phyloP scores from a whole-genome alignment of 2,888 invertebrate genomes.

The Drosophila niveifrons region DNA sequence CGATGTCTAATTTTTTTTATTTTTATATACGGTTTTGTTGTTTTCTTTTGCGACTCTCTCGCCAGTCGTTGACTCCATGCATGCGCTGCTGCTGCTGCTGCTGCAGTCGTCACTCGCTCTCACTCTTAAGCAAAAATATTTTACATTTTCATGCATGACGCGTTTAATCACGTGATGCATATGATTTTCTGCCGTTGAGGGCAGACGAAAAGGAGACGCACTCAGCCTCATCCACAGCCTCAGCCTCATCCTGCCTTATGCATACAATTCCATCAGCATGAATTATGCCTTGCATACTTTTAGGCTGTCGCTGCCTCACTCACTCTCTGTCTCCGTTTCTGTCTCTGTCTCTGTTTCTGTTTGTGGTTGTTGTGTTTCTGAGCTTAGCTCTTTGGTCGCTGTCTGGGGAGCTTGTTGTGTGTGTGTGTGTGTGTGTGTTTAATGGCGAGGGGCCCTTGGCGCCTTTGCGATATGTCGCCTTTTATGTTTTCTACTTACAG shows the following conservation, averaged over 20 bases:
- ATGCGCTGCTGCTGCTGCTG: background rate
- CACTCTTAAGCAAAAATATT: slow-evolving; percentile 53
- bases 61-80: slow-evolving; percentile 55
- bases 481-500: slow-evolving; percentile 64
- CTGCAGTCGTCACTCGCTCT: background rate
- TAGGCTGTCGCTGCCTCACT: slow-evolving; percentile 40
- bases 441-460: slow-evolving; percentile 52
- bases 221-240: slow-evolving; percentile 11
- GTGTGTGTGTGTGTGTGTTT: slow-evolving; percentile 40
- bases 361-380: slow-evolving; percentile 38
- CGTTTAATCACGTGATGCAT: slow-evolving; percentile 84
- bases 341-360: background rate
- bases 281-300: slow-evolving; percentile 80
- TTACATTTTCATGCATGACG: slow-evolving; percentile 83
- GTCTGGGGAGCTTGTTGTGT: slow-evolving; percentile 59
- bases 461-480: slow-evolving; percentile 74
- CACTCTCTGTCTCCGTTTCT: background rate
- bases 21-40: slow-evolving; percentile 5
- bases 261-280: slow-evolving; percentile 81
- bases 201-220: slow-evolving; percentile 36
- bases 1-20: slow-evolving; percentile 68
- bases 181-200: slow-evolving; percentile 74
- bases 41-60: slow-evolving; percentile 12
- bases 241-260: slow-evolving; percentile 46
- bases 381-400: slow-evolving; percentile 68